A percentile compares a stretch with the other conserved stretches of the same genome.
Conservation (phyloP, 2,113 vertebrate species). For the Aptenodytes forsteri region DNA sequence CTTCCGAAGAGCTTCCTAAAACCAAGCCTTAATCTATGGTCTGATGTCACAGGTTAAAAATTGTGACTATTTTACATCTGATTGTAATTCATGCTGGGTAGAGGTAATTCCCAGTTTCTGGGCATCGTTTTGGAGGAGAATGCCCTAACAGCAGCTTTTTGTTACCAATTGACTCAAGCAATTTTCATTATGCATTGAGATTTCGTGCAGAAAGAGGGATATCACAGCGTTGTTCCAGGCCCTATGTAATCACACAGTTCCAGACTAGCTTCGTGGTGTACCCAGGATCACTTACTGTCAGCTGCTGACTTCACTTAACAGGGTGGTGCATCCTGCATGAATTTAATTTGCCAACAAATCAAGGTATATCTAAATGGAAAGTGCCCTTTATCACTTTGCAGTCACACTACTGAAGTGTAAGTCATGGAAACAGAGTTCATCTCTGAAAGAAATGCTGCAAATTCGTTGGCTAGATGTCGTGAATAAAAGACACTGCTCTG, state of each 20-base stretch:
- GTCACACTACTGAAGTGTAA: not conserved
- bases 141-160: not conserved
- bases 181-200: not conserved
- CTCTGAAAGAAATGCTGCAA: not conserved
- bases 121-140: not conserved
- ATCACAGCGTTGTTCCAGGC: not conserved
- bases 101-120: not conserved
- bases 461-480: not conserved
- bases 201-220: not conserved
- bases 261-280: not conserved
- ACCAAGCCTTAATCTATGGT: not conserved
- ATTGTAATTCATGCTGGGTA: not conserved
- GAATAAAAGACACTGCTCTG: not conserved
- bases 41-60: not conserved
- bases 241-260: not conserved
- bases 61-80: not conserved
- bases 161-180: not conserved
- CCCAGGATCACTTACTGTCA: not conserved
- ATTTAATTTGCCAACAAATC: not conserved
- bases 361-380: not conserved
- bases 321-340: not conserved
- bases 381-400: not conserved
- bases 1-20: not conserved
- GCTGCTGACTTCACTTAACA: not conserved
- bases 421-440: not conserved